These are phyloP conservation scores for Melanaphis sacchari DNA, from an alignment of 1,140 invertebrate species.

Conservation along the genomic window DNA sequence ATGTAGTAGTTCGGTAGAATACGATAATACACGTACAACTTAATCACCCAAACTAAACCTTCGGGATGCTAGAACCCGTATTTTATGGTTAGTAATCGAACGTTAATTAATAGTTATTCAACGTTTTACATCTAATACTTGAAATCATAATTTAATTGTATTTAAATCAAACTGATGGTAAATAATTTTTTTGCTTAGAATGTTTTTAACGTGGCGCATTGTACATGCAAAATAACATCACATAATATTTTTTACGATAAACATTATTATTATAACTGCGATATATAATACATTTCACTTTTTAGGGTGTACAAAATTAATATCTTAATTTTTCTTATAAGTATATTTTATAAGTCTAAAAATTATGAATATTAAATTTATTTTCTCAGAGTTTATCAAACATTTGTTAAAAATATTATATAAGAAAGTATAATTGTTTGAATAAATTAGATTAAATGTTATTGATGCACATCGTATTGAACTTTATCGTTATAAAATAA, in stretches of 20 bases:
- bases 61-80: background rate
- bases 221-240: conserved; percentile 28
- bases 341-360: background rate
- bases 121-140: background rate
- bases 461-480: background rate
- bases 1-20: background rate
- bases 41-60: background rate
- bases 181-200: background rate
- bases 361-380: background rate
- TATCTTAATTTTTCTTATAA: background rate
- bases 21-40: background rate
- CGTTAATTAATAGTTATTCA: conserved; percentile 17
- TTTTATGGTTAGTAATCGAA: background rate
- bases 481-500: background rate
- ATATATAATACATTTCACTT: too few species aligned
- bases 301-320: background rate
- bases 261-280: background rate
- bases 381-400: background rate
- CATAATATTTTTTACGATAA: background rate
- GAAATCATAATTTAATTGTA: background rate
- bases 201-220: background rate
- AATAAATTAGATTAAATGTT: too few species aligned
- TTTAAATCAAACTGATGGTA: background rate
- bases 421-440: too few species aligned
- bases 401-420: background rate